These are phyloP conservation scores for Theristicus caerulescens DNA, from an alignment of 2,113 vertebrate species.

Conservation along the genomic window DNA sequence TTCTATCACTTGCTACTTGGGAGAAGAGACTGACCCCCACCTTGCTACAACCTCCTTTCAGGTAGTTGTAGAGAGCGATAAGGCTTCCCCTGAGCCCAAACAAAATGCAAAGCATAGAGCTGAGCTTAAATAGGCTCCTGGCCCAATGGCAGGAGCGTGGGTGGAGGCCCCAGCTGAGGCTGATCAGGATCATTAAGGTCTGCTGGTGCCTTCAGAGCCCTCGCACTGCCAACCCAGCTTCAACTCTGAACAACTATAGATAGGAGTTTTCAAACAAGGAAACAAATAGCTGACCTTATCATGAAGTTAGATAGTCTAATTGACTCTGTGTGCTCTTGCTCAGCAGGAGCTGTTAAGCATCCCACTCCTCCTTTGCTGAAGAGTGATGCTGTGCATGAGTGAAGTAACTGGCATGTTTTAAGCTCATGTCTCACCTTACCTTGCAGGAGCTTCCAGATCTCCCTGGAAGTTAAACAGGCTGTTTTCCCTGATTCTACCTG, in stretches of 20 bases:
- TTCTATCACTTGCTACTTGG: too few species aligned
- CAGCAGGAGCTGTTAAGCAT: neutral
- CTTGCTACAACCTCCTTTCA: too few species aligned
- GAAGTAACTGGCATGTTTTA: neutral
- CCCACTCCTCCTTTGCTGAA: neutral
- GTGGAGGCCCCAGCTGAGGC: neutral
- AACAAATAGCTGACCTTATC: neutral
- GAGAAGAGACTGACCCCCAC: too few species aligned
- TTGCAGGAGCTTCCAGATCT: neutral
- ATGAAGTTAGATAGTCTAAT: neutral
- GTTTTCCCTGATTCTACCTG: neutral
- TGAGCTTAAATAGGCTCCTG: neutral
- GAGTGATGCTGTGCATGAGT: neutral
- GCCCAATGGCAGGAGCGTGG: neutral
- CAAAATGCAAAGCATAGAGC: accelerated
- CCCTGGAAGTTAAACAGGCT: neutral
- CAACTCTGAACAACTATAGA: too few species aligned
- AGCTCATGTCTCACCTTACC: neutral
- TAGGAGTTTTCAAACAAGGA: neutral
- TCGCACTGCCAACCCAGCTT: neutral
- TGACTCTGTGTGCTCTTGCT: neutral
- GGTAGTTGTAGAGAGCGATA: too few species aligned
- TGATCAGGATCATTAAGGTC: too few species aligned
- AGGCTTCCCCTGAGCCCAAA: neutral
- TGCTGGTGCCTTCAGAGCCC: neutral